Base-by-base conservation (phyloP, 2,888 invertebrate genomes). In the Polia nebulosa region DNA sequence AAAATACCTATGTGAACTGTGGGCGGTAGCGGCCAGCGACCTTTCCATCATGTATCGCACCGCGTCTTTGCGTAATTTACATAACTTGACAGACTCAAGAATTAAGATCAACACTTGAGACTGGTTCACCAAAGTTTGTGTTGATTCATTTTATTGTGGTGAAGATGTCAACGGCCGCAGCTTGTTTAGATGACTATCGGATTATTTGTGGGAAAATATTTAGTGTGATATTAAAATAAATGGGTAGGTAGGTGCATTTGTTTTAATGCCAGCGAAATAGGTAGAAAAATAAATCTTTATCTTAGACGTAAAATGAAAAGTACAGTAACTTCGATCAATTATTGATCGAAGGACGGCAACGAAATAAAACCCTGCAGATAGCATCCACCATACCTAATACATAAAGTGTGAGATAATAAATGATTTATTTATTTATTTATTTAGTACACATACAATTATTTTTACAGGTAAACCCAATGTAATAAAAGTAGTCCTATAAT, bases 41-140 rank as follows among this genome's bases (percentile, higher is more conserved):
- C 94, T 87, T 89, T 90, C 84, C 88, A 94, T 92, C 89, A 91
- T 89, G 90, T 93, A 93, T 93, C 87, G 89, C 92, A 92, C 91
- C 89, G 84, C 81, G 87, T 90, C 89, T 93, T 91, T 89, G 88
- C 88, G 84, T 91, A 90, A 95, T 95, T 95, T 93, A 94, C 95
- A 95, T 95, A 95, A 95, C 94, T 92, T 89, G 93, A 93, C 93
- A 92, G 88, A 91, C 85, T 88, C 89, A 90, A 93, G 89, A 89
- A 86, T 88, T 84, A 91, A 93, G 84, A 93, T 88, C 91, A 91
- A 93, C 90, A 94, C 91, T 92, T 89, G 81, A 90, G 91, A 91
- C 91, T 86, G 88, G 93, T 93, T 91, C 88, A 90, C 87, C 58
- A 87, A 91, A 91, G 82, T 87, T 89, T 87, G 86, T 91, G 84